These are phyloP conservation scores for Micrasema longulum DNA, from an alignment of 1,140 invertebrate species.

Conservation along the genomic window DNA sequence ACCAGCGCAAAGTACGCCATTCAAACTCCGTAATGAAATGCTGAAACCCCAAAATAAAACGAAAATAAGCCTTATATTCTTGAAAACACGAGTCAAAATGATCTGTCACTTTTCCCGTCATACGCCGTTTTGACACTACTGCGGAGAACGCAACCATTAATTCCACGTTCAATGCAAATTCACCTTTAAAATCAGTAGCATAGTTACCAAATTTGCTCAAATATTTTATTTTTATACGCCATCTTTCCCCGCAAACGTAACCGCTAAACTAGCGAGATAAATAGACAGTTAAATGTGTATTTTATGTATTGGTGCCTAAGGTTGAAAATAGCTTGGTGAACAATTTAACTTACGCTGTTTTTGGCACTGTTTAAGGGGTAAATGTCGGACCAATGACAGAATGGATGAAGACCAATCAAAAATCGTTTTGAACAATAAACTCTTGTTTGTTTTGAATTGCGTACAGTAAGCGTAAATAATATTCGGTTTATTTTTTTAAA, in stretches of 20 bases:
- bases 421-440: constrained; percentile 56
- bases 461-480: constrained; percentile 43
- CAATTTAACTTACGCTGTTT: constrained; percentile 19
- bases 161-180: background rate
- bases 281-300: constrained; percentile 17
- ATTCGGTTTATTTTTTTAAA: too few species aligned
- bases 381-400: constrained; percentile 48
- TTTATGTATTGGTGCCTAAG: background rate
- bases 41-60: background rate
- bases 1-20: constrained; percentile 50
- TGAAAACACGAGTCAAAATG: background rate
- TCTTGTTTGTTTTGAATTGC: constrained; percentile 35
- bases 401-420: constrained; percentile 51
- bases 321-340: background rate
- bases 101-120: background rate
- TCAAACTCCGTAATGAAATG: constrained; percentile 38
- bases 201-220: background rate
- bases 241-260: background rate
- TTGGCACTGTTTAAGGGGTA: constrained; percentile 25
- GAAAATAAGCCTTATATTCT: background rate
- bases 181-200: background rate
- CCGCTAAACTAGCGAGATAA: constrained; percentile 10
- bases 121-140: constrained; percentile 17
- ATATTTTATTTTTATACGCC: background rate
- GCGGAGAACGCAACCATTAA: background rate